A percentile compares a stretch with the other conserved stretches of the same genome.
phyloP scores from a whole-genome alignment of 2,888 invertebrate genomes.

The Noctua janthe region DNA sequence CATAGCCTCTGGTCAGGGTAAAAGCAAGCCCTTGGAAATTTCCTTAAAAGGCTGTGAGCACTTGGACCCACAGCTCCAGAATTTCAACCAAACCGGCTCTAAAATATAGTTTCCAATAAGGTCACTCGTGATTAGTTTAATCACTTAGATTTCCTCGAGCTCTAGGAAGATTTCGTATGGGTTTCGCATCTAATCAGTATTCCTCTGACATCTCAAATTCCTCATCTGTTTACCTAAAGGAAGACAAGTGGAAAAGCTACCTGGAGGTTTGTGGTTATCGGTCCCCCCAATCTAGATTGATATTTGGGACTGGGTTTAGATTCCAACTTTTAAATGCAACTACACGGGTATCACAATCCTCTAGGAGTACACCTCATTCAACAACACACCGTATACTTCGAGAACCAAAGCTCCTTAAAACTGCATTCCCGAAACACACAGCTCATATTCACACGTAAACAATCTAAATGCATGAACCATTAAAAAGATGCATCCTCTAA shows the following conservation, averaged over 20 bases:
- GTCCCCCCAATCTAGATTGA: background rate
- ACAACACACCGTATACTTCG: background rate
- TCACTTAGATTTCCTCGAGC: background rate
- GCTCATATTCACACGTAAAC: background rate
- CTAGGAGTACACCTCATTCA: background rate
- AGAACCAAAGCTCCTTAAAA: background rate
- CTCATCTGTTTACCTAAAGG: background rate
- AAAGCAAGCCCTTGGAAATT: background rate
- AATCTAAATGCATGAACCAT: constrained; percentile 19
- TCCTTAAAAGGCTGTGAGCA: background rate
- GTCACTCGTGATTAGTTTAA: background rate
- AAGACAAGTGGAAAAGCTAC: background rate
- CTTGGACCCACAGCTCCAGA: background rate
- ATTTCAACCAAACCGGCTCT: background rate
- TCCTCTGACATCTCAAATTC: background rate
- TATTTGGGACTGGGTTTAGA: background rate
- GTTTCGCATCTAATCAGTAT: background rate
- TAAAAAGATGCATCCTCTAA: constrained; percentile 37
- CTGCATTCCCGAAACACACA: background rate
- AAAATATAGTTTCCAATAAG: background rate
- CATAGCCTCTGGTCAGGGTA: background rate
- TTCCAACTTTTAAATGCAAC: background rate
- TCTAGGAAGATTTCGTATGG: background rate
- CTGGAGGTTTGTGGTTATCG: background rate
- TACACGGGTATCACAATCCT: constrained; percentile 7